A percentile compares a stretch with the other conserved stretches of the same genome.
Evolutionary conservation across 2,797 vertebrate genomes (phyloP).

Genomic region (Dromococcyx pavoninus): DNA sequence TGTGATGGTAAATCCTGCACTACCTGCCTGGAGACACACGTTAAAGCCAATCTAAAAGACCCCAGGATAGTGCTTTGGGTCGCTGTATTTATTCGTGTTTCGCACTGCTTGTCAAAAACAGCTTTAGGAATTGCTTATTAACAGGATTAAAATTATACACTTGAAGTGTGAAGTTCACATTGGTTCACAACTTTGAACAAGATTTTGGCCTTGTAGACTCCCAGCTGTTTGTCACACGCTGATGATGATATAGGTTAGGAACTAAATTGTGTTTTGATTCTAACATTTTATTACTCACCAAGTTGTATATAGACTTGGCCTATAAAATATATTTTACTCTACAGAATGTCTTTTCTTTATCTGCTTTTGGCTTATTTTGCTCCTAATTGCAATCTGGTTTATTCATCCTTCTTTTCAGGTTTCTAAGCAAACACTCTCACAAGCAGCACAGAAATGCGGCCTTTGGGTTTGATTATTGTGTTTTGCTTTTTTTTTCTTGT

Average conservation of each 20-base stretch:
- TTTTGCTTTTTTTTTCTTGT: background rate
- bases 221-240: background rate
- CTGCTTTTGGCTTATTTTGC: background rate
- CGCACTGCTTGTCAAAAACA: slow-evolving; percentile 2
- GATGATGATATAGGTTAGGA: background rate
- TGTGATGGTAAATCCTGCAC: slow-evolving; percentile 76
- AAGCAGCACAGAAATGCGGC: background rate
- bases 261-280: background rate
- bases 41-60: background rate
- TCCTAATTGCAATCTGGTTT: background rate
- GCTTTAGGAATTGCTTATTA: background rate
- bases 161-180: background rate
- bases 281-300: background rate
- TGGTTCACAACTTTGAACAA: background rate
- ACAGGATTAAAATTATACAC: background rate
- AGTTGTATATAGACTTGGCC: background rate
- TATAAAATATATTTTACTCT: background rate
- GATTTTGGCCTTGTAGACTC: background rate
- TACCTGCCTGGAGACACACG: background rate
- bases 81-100: background rate
- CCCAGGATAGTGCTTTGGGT: background rate
- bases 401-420: background rate
- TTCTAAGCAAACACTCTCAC: background rate
- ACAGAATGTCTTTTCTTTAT: background rate
- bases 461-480: background rate